These are phyloP conservation scores for Lithobates sylvaticus DNA, from an alignment of 2,797 vertebrate species.

Conservation along the genomic window DNA sequence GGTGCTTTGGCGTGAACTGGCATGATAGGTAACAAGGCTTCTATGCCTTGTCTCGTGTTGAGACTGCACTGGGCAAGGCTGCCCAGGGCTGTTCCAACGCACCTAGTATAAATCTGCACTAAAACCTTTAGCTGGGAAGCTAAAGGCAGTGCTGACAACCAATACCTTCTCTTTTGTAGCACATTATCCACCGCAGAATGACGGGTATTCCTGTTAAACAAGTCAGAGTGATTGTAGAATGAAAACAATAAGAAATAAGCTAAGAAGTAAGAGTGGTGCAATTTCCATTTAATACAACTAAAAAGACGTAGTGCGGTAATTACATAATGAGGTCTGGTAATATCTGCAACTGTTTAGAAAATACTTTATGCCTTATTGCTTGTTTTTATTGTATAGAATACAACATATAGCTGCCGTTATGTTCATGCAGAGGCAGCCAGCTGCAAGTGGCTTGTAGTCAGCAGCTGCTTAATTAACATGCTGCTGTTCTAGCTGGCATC, in stretches of 20 bases:
- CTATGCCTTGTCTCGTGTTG: no score
- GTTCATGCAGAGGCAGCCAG: conserved; percentile 9
- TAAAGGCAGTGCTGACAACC: no score
- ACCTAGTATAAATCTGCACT: no score
- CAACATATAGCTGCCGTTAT: conserved; percentile 21
- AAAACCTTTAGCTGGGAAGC: no score
- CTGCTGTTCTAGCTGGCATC: conserved; percentile 6
- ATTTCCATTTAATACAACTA: background rate
- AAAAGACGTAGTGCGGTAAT: conserved; percentile 21
- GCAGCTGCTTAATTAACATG: conserved; percentile 49
- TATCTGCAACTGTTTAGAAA: conserved; percentile 1
- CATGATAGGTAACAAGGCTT: no score
- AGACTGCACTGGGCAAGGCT: no score
- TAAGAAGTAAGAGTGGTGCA: background rate
- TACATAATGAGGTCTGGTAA: conserved; percentile 12
- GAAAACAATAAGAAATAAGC: conserved; percentile 10
- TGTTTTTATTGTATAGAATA: conserved; percentile 33
- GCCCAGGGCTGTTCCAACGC: no score
- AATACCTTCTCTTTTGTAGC: no score
- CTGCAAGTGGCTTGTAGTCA: conserved; percentile 27
- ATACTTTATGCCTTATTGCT: conserved; percentile 31
- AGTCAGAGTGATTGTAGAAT: conserved; percentile 17
- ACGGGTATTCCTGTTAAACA: background rate
- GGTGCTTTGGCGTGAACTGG: no score
- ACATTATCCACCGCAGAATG: no score